Percentiles rank a stretch among this genome's conserved stretches.
These are phyloP conservation scores for Euphonia xanthogaster DNA, from an alignment of 2,797 vertebrate genomes.

Conservation along the genomic window DNA sequence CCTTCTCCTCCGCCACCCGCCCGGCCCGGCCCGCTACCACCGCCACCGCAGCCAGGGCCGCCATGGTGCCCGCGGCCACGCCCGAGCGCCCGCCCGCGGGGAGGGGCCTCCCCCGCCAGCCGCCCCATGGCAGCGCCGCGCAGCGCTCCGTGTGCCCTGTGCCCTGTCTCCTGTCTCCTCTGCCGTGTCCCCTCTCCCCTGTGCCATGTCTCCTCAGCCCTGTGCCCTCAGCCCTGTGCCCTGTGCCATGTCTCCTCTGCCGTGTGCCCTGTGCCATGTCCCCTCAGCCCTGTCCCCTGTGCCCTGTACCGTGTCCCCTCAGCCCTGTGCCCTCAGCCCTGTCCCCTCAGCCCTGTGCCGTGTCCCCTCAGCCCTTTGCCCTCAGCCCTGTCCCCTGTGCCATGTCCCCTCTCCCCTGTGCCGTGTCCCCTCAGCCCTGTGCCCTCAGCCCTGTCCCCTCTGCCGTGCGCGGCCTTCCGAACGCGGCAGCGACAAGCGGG, in stretches of 20 bases:
- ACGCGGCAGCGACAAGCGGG: neutral
- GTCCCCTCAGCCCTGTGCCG: neutral
- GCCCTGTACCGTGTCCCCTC: neutral
- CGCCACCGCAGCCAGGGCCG: too few relatives aligned
- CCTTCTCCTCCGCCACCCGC: too few relatives aligned
- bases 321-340: too few relatives aligned
- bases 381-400: neutral
- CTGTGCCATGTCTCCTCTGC: accelerated
- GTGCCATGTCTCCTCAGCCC: neutral
- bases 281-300: accelerated
- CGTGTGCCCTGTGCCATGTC: too few relatives aligned
- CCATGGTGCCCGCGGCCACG: neutral
- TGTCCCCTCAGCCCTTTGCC: accelerated
- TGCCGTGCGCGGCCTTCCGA: neutral
- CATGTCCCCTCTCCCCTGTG: too few relatives aligned
- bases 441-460: accelerated
- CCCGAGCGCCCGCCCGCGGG: neutral
- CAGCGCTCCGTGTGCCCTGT: accelerated
- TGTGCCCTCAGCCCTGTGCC: accelerated
- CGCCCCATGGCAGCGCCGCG: neutral
- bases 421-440: too few relatives aligned
- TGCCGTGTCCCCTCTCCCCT: neutral
- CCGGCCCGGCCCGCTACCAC: neutral
- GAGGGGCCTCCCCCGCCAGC: neutral
- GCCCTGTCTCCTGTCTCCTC: neutral